Evolutionary conservation across 2,797 vertebrate genomes (phyloP).

Genomic region (Selene dorsalis): DNA sequence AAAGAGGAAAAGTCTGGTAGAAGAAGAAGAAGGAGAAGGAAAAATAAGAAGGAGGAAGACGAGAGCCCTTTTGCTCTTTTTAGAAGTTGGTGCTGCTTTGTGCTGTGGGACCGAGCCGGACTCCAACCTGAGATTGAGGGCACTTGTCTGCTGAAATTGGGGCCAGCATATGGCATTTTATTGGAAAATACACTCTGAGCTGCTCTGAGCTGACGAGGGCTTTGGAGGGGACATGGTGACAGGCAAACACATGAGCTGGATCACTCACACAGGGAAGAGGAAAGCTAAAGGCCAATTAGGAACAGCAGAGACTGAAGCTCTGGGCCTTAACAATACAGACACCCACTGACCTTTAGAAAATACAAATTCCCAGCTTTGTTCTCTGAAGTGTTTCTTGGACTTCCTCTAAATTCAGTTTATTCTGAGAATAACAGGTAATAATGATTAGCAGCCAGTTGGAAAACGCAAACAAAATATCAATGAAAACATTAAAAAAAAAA

Average conservation of each 20-base stretch:
- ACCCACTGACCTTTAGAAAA: conserved; percentile 55
- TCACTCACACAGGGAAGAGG: conserved; percentile 49
- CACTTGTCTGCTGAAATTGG: conserved; percentile 77
- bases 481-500: conserved; percentile 5
- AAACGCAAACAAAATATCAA: conserved; percentile 4
- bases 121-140: conserved; percentile 78
- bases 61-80: conserved; percentile 49
- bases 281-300: conserved; percentile 71
- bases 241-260: conserved; percentile 42
- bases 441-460: not conserved
- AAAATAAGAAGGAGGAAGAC: conserved; percentile 8
- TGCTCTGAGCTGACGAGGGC: conserved; percentile 44
- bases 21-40: not conserved
- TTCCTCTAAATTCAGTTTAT: conserved; percentile 31
- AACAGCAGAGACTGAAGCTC: conserved; percentile 43
- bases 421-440: conserved; percentile 8
- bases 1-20: not conserved
- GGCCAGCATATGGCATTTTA: conserved; percentile 78
- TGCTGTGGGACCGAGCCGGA: conserved; percentile 44
- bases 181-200: conserved; percentile 68
- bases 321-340: conserved; percentile 6
- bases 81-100: conserved; percentile 32
- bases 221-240: conserved; percentile 40
- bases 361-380: conserved; percentile 41
- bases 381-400: conserved; percentile 5